A percentile compares a stretch with the other conserved stretches of the same genome.
These are phyloP conservation scores for Rhynchonycteris naso DNA, from an alignment of 2,797 vertebrate species.

Conservation along the genomic window DNA sequence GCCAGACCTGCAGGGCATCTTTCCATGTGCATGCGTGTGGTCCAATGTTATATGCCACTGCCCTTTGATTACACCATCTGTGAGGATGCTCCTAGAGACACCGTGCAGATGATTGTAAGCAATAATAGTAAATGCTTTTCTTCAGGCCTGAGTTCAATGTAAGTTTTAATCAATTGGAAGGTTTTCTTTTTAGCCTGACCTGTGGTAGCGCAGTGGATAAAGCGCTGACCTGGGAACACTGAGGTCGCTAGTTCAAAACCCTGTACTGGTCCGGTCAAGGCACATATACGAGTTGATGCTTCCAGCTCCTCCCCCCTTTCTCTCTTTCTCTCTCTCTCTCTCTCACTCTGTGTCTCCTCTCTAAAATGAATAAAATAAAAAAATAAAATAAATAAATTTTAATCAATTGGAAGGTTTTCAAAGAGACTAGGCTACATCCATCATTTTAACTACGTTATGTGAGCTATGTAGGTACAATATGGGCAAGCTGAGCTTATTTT, in stretches of 20 bases:
- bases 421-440: not conserved
- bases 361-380: too few species aligned
- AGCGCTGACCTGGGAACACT: too few species aligned
- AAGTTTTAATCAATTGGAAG: not conserved
- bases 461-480: not conserved
- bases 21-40: not conserved
- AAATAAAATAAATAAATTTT: too few species aligned
- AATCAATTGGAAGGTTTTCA: not conserved
- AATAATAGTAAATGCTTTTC: conserved; percentile 3
- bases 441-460: not conserved
- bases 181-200: too few species aligned
- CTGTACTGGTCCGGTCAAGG: too few species aligned
- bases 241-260: too few species aligned
- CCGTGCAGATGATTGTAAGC: not conserved
- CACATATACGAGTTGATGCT: too few species aligned
- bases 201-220: too few species aligned
- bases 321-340: too few species aligned
- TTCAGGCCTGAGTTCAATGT: not conserved
- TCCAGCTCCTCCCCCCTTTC: too few species aligned
- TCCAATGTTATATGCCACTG: not conserved
- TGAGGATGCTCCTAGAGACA: not conserved
- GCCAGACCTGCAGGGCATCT: too few species aligned
- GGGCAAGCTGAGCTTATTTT: not conserved
- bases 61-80: not conserved
- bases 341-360: too few species aligned